These are phyloP conservation scores for Cassiopea xamachana DNA, from an alignment of 30 jellyfish, hydroid and myxozoan species.

Conservation along the genomic window DNA sequence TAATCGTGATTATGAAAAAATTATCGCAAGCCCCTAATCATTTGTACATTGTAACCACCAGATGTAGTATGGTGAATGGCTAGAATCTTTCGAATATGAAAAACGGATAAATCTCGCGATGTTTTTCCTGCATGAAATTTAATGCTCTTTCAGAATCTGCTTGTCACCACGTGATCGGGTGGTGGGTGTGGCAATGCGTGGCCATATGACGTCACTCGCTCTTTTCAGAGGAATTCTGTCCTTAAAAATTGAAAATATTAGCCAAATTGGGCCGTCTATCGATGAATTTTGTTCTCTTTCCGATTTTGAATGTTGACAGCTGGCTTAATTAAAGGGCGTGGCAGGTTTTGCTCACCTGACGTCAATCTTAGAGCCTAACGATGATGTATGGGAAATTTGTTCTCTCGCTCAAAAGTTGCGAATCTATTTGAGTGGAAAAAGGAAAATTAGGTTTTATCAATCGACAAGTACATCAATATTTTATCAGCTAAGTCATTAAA, in stretches of 20 bases:
- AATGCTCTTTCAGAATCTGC: constrained; percentile 68
- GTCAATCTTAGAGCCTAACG: constrained; percentile 28
- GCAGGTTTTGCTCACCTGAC: constrained; percentile 28
- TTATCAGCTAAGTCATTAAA: not conserved
- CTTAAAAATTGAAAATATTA: constrained; percentile 20
- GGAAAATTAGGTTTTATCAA: not conserved
- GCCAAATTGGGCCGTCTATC: constrained; percentile 8
- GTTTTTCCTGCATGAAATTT: constrained; percentile 47
- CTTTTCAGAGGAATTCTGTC: constrained; percentile 21
- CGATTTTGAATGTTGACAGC: not conserved
- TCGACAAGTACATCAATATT: not conserved
- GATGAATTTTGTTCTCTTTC: constrained; percentile 27
- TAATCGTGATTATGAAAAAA: too few species aligned
- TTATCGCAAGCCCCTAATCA: too few species aligned
- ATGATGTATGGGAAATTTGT: constrained; percentile 5
- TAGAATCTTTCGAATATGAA: constrained; percentile 59
- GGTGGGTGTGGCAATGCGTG: not conserved
- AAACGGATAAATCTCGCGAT: constrained; percentile 34
- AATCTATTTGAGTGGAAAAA: not conserved
- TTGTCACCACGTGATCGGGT: constrained; percentile 50
- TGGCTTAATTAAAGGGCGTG: not conserved
- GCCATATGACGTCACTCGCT: constrained; percentile 34
- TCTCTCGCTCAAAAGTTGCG: not conserved
- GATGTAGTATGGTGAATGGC: constrained; percentile 37
- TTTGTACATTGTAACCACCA: too few species aligned